Evolutionary conservation across 2,888 invertebrate species (phyloP).

Genomic region (Aspidapion aeneum): DNA sequence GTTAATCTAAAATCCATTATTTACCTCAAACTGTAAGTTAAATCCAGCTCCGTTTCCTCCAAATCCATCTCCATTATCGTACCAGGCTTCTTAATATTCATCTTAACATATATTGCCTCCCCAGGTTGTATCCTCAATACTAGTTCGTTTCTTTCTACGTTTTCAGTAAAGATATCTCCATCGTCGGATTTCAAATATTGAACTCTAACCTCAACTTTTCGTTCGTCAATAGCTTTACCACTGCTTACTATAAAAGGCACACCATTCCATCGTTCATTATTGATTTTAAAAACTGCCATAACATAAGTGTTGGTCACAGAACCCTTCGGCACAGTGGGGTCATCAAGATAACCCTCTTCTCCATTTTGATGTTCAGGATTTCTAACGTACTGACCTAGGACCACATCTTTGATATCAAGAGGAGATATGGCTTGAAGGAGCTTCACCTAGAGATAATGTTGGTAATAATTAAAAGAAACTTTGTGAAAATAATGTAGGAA

Average conservation of each 20-base stretch:
- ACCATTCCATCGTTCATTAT: constrained; percentile 98
- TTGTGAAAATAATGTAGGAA: no score
- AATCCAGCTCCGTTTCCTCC: constrained; percentile 77
- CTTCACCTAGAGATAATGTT: constrained; percentile 80
- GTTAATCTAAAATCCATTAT: background rate
- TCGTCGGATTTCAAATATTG: background rate
- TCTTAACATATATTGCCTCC: constrained; percentile 94
- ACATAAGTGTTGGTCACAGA: constrained; percentile 95
- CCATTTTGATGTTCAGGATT: constrained; percentile 66
- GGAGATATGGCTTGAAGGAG: constrained; percentile 83
- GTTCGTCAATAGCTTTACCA: constrained; percentile 96
- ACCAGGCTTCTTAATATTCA: constrained; percentile 98
- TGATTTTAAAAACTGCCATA: constrained; percentile 35
- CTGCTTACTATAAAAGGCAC: constrained; percentile 95
- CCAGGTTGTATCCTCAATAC: constrained; percentile 84
- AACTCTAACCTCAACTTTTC: constrained; percentile 90
- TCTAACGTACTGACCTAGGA: constrained; percentile 95
- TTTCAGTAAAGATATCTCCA: constrained; percentile 91
- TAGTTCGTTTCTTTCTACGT: constrained; percentile 65
- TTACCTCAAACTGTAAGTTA: background rate
- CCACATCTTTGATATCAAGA: constrained; percentile 72
- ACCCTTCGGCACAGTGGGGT: constrained; percentile 82
- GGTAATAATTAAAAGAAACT: no score
- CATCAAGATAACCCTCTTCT: constrained; percentile 78
- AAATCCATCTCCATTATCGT: constrained; percentile 94